Evolutionary conservation across 2,797 vertebrate genomes (phyloP), one percentile per base, ranked within the genome.

Genomic region (Podarcis lilfordi): DNA sequence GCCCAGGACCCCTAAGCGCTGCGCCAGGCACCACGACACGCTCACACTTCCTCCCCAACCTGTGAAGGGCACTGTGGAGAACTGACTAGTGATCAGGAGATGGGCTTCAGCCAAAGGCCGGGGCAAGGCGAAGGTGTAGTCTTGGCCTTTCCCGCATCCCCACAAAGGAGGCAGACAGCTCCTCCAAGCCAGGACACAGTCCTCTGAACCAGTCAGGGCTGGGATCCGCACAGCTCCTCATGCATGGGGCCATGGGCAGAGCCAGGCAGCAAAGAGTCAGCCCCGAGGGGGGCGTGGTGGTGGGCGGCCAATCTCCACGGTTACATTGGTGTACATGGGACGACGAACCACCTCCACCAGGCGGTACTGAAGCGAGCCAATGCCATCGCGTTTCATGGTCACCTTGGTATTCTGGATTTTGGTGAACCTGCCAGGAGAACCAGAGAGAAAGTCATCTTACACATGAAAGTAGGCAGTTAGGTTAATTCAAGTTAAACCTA

Each of bases 371-470:
- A 99, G 97, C 0, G 98, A 98, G 93, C 98, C 98, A 95, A 99
- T 99, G 93, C 99, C 99, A 0, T 99, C 99, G 92, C 98, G 98
- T 95, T 98, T 98, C 99, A 99, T 99, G 0, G 98, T 99, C 97
- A 98, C 98, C 97, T 99, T 99, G 2, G 99, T 99, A 96, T 99
- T 99, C 95, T 99, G 98, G 95, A 99, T 99, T 97, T 99, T 99
- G 94, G 98, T 99, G 96, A 99, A 99, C 95, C 99, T 99, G 96
- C 97, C 97, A 91, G 86, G 32, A 88, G 68, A 86, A 17, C 59
- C 61, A 92, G 88, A 88, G 72, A 79, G 71, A 72, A 76, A 35
- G 3, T 85, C 23, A 85, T 82, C 40, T 77, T 77, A 68, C 35
- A 82, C 37, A 40, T 19, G 11, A 19, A 75, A 8, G 21, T 76